These are phyloP conservation scores for Cryptoblepharus egeriae DNA, from an alignment of 2,797 vertebrate genomes.

Conservation along the genomic window DNA sequence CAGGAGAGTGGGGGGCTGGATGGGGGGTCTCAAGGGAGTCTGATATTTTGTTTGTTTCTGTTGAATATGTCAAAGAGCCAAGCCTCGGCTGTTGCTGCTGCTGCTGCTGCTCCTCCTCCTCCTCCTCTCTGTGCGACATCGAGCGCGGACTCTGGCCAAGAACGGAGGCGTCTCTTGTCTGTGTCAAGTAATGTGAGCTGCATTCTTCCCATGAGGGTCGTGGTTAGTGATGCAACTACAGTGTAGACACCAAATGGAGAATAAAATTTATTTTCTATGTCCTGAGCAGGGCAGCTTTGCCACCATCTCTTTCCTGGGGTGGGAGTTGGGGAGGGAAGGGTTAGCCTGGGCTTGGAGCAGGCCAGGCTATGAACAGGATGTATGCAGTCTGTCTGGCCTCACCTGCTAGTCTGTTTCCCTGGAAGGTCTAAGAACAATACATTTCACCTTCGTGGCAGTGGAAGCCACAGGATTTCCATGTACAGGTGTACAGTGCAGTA, in stretches of 20 bases:
- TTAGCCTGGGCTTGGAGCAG: neutral
- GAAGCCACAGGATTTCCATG: too few species aligned
- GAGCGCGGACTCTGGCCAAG: constrained; percentile 79
- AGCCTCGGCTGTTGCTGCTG: neutral
- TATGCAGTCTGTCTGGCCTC: neutral
- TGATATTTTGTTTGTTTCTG: constrained; percentile 72
- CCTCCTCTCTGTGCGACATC: constrained; percentile 73
- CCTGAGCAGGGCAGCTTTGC: constrained; percentile 69
- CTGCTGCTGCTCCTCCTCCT: constrained; percentile 31
- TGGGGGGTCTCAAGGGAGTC: constrained; percentile 22
- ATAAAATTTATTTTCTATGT: constrained; percentile 94
- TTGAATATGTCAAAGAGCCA: constrained; percentile 71
- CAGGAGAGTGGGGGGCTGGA: neutral
- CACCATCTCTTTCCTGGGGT: neutral
- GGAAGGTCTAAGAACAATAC: too few species aligned
- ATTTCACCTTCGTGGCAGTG: too few species aligned
- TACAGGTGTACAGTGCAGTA: too few species aligned
- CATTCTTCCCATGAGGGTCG: constrained; percentile 79
- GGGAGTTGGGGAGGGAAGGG: rapidly evolving
- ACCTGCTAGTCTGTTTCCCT: too few species aligned
- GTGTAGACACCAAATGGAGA: constrained; percentile 87
- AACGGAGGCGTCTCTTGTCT: constrained; percentile 70
- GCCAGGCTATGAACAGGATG: neutral
- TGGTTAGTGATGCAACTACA: constrained; percentile 84
- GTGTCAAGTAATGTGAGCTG: constrained; percentile 78